phyloP scores from a whole-genome alignment of 1,140 invertebrate species.

The Myzus persicae region DNA sequence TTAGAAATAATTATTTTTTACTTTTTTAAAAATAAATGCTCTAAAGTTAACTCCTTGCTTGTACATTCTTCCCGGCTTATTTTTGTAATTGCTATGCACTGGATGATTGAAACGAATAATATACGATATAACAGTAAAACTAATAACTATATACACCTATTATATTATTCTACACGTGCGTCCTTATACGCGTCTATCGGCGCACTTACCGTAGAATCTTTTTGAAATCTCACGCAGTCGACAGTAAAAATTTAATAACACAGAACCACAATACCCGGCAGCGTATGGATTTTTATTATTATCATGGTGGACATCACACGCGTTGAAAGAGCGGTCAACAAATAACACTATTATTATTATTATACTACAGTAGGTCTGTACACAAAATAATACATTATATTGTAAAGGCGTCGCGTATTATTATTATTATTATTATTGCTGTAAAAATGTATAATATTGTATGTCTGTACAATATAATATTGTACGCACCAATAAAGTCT shows the following conservation, averaged over 20 bases:
- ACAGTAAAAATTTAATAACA: not conserved
- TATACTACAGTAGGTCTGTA: not conserved
- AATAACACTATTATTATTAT: constrained; percentile 10
- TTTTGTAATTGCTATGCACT: not conserved
- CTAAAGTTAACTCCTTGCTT: not conserved
- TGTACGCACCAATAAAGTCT: not conserved
- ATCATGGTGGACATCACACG: not conserved
- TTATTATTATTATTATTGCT: not conserved
- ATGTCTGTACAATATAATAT: not conserved
- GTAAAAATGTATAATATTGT: not conserved
- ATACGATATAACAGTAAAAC: too few relatives aligned
- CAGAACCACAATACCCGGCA: not conserved
- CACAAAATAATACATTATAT: not conserved
- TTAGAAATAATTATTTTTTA: too few relatives aligned
- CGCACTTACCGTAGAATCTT: not conserved
- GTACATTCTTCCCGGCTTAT: not conserved
- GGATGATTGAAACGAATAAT: too few relatives aligned
- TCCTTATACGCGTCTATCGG: not conserved
- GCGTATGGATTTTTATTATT: not conserved
- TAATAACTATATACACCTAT: not conserved
- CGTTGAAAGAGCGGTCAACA: not conserved
- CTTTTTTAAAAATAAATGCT: too few relatives aligned
- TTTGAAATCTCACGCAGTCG: not conserved
- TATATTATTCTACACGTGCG: not conserved
- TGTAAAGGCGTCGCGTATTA: not conserved